Percentiles rank a stretch among this genome's conserved stretches.
Evolutionary conservation across 2,888 invertebrate species (phyloP).

Genomic region (Atherix ibis): DNA sequence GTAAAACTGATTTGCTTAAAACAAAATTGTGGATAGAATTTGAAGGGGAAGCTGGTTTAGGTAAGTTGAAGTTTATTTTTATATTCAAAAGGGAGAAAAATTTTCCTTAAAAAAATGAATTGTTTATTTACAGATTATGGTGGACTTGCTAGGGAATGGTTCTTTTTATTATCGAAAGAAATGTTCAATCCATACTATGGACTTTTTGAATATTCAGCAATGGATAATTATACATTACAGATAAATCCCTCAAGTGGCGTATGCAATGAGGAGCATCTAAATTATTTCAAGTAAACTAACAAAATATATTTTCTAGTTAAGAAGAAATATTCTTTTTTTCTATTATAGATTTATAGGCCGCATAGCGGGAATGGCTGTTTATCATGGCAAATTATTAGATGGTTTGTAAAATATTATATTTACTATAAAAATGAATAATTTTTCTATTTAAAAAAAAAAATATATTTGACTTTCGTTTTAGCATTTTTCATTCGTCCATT

Average conservation of each 20-base stretch:
- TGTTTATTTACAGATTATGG: constrained; percentile 62
- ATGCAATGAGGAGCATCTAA: constrained; percentile 94
- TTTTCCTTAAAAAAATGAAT: neutral
- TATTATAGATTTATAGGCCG: constrained; percentile 87
- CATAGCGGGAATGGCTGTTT: constrained; percentile 97
- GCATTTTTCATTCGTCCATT: constrained; percentile 99
- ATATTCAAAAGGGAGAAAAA: neutral
- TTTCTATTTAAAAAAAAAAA: constrained; percentile 1
- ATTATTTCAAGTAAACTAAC: constrained; percentile 94
- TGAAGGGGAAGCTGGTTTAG: constrained; percentile 84
- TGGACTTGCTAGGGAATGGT: constrained; percentile 94
- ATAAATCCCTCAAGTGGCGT: constrained; percentile 96
- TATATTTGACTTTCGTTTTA: constrained; percentile 29
- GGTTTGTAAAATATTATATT: constrained; percentile 39
- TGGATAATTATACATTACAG: constrained; percentile 98
- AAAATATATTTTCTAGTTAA: no score
- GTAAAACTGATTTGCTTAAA: constrained; percentile 80
- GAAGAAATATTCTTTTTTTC: no score
- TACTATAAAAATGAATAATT: constrained; percentile 10
- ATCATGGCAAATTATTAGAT: constrained; percentile 94
- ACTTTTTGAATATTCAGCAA: constrained; percentile 97
- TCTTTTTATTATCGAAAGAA: constrained; percentile 94
- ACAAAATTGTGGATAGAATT: constrained; percentile 99
- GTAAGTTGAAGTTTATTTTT: constrained; percentile 27
- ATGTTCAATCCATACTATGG: constrained; percentile 99